Evolutionary conservation across 2,888 invertebrate species (phyloP).

Genomic region (Oscheius sp.): DNA sequence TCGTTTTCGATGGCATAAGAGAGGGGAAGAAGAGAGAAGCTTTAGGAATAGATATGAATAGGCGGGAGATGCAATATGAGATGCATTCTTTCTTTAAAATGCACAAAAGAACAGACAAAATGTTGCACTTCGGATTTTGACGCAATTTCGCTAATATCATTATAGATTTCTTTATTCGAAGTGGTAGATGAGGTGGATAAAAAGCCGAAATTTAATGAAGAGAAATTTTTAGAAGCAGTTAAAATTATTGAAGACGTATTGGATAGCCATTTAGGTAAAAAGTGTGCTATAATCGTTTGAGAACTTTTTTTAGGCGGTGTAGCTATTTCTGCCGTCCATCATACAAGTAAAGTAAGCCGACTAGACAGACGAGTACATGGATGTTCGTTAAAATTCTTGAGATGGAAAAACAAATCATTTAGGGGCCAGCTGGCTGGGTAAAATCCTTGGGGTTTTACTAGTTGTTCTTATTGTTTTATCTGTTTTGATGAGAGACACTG

Average conservation of each 20-base stretch:
- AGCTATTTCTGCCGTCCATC: neutral
- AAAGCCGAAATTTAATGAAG: neutral
- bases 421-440: neutral
- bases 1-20: too few species aligned
- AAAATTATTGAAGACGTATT: neutral
- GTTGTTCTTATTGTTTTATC: neutral
- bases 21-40: too few species aligned
- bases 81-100: too few species aligned
- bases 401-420: neutral
- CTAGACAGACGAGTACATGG: neutral
- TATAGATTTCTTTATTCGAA: conserved; percentile 8
- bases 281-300: neutral
- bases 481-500: neutral
- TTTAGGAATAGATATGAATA: too few species aligned
- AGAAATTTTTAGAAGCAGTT: neutral
- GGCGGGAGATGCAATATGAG: neutral
- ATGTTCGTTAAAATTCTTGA: neutral
- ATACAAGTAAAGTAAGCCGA: conserved; percentile 8
- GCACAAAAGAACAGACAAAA: too few species aligned
- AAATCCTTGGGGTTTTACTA: neutral
- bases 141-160: neutral
- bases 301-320: neutral
- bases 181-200: neutral
- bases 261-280: conserved; percentile 3
- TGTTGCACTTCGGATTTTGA: too few species aligned